These are phyloP conservation scores for Gnathonemus longibarbis DNA, from an alignment of 2,113 vertebrate species.

Conservation along the genomic window DNA sequence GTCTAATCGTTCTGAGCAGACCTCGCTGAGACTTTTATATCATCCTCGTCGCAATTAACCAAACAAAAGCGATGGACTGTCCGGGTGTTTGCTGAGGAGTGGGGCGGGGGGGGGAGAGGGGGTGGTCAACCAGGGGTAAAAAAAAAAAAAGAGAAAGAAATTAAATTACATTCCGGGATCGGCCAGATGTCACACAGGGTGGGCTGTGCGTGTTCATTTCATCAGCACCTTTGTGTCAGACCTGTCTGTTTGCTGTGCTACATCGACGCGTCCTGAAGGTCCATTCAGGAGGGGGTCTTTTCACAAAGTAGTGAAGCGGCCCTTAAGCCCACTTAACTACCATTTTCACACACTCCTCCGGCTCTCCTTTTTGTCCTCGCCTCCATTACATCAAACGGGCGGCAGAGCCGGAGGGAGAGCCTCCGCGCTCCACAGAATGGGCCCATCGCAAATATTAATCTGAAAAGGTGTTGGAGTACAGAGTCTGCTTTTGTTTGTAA, in stretches of 20 bases:
- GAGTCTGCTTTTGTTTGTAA: constrained; percentile 99
- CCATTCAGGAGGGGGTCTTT: constrained; percentile 75
- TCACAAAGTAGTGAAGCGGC: constrained; percentile 99
- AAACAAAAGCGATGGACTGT: constrained; percentile 98
- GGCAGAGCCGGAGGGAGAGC: constrained; percentile 99
- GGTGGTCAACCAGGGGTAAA: constrained; percentile 76
- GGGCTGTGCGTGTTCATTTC: constrained; percentile 98
- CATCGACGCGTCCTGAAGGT: constrained; percentile 94
- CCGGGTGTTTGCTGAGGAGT: constrained; percentile 39
- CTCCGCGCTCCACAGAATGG: constrained; percentile 88
- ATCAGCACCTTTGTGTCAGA: constrained; percentile 98
- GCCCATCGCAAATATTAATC: constrained; percentile 99
- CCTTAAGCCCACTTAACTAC: constrained; percentile 99
- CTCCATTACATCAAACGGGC: constrained; percentile 99
- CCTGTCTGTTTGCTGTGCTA: constrained; percentile 99
- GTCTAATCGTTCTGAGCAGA: constrained; percentile 98
- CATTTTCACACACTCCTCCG: constrained; percentile 99
- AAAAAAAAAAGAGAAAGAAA: constrained; percentile 70
- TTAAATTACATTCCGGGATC: constrained; percentile 83
- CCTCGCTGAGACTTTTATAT: constrained; percentile 99
- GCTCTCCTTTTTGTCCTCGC: constrained; percentile 99
- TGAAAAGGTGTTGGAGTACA: constrained; percentile 99
- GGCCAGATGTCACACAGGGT: constrained; percentile 83
- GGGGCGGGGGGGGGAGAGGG: constrained; percentile 62
- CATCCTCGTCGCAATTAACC: constrained; percentile 99